Evolutionary conservation across 2,113 vertebrate species (phyloP).

Genomic region (Micromys minutus): DNA sequence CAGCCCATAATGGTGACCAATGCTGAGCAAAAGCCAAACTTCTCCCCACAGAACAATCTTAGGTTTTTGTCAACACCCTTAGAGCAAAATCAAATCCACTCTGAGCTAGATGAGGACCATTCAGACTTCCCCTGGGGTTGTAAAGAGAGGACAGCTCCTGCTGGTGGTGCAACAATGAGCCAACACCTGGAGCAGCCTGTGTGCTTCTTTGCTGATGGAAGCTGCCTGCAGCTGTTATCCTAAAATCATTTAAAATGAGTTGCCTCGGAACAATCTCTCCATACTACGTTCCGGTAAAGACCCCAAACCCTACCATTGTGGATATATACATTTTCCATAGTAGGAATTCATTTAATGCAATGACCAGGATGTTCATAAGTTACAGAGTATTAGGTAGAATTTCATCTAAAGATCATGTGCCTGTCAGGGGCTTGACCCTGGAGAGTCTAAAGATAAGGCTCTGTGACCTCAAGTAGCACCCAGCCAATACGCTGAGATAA

Average conservation of each 20-base stretch:
- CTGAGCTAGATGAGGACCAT: conserved; percentile 38
- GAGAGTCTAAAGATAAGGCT: background rate
- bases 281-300: conserved; percentile 15
- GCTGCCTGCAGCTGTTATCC: background rate
- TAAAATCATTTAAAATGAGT: background rate
- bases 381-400: background rate
- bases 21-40: conserved; percentile 51
- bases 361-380: background rate
- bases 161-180: background rate
- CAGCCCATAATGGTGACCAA: conserved; percentile 65
- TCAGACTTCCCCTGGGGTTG: conserved; percentile 35
- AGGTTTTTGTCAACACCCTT: conserved; percentile 65
- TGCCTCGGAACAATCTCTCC: background rate
- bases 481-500: background rate
- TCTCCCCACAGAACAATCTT: conserved; percentile 70
- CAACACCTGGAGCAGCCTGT: background rate
- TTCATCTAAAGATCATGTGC: conserved; percentile 10
- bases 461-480: background rate
- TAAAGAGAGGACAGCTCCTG: background rate
- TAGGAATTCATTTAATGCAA: conserved; percentile 16
- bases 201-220: background rate
- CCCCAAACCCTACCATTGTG: background rate
- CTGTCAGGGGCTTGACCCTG: background rate
- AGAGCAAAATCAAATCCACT: conserved; percentile 52
- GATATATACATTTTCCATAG: background rate